Evolutionary conservation across 1,140 invertebrate genomes (phyloP), one percentile per base, ranked within the genome.

Genomic region (Geopemphigus sp.): DNA sequence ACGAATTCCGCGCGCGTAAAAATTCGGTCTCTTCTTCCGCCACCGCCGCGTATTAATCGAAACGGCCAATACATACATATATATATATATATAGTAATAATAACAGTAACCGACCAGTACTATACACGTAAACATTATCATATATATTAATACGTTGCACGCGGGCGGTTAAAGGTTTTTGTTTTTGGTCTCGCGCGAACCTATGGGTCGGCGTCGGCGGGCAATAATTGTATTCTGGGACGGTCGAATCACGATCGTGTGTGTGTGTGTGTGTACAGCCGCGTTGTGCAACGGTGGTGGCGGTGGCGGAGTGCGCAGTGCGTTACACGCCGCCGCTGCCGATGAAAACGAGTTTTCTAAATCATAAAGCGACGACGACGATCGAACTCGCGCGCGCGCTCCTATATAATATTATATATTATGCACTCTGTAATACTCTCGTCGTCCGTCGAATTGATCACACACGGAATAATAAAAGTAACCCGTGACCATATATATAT

Each of bases 281-380:
- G 59, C 61, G 59, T 47, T 47, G 64, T 45, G 22, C 39, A 47
- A 47, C n/a, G 24, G 32, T 29, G 19, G 32, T 29, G 19, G 15
- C 61, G 26, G 54, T 29, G 74, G 19, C 64, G 39, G 39, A 32
- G 39, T 5, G 63, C 64, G 45, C 8, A 47, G 64, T 47, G 6
- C n/a, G n/a, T 5, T 22, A 56, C 17, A 78, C 74, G 63, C 63
- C 61, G 26, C 59, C 56, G 14, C 59, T 32, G 14, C 39, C 50
- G 39, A 24, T 61, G 63, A 66, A 80, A 66, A 80, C 61, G 64
- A 54, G 80, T 80, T 80, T 70, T 73, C n/a, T 29, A 15, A 29
- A 54, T 22, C 29, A 32, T n/a, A 29, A 19, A 32, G 15, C 61
- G 29, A 32, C 63, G 64, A n/a, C 14, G 61, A 29, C 63, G 32